Base-by-base conservation (phyloP, 2,888 invertebrate genomes). In the Melieria crassipennis region DNA sequence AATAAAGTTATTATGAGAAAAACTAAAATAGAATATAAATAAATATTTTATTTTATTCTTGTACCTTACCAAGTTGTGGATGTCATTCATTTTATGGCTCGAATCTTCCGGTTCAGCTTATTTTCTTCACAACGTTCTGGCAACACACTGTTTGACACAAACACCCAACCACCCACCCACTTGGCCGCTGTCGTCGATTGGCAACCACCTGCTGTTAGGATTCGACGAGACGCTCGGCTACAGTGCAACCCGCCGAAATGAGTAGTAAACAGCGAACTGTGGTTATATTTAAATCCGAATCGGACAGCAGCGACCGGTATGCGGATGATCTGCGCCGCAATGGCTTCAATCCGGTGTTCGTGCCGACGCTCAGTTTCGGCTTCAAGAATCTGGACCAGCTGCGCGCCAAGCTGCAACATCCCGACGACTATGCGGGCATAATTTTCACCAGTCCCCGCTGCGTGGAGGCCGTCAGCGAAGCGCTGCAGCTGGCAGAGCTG, bases 381-480 rank as follows among this genome's bases (percentile, higher is more conserved):
- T 90, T 86, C 78, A 87, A 87, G 78, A 88, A 89, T 79, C 82
- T 89, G 45, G 84, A 87, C 3, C 76, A 82, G 70, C 81, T 90
- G 69, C 81, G 76, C 9, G 78, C 81, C 43, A 88, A 88, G 80
- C 77, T 90, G n/a, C 74, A 82, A 67, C 83, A 84, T 57, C 86
- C 87, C 16, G 84, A 87, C 65, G 79, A 85, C 52, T 90, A 88
- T 81, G 85, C 86, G 62, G 90, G 88, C 47, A 80, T 90, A 46
- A 85, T 90, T 5, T 88, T 90, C 69, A 89, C 89, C 3, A 90
- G 90, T 79, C 90, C 90, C 1, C 84, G 90, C 47, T 89, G 89
- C 78, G 88, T 90, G 9, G 85, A 87, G 75, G 89, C 89, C 4
- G 85, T 88, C 3, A 79, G 82, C 57, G 82, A 87, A 76, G 86